These are phyloP conservation scores for Merodon equestris DNA, from an alignment of 2,888 invertebrate genomes.

Conservation along the genomic window DNA sequence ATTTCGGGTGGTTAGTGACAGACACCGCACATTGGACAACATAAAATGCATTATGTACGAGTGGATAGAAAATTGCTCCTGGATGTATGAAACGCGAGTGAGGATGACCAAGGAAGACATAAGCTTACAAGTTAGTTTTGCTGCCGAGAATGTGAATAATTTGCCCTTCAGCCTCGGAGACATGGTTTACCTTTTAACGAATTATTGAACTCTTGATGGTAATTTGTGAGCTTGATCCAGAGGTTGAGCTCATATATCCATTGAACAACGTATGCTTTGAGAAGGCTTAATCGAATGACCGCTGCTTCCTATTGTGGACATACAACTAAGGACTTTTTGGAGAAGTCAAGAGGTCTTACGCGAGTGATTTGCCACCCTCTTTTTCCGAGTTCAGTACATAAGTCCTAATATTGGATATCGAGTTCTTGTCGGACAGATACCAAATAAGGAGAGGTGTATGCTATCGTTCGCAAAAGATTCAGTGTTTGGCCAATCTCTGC, in stretches of 20 bases:
- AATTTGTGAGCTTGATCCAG: conserved; percentile 43
- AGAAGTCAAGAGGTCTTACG: conserved; percentile 7
- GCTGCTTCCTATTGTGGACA: conserved; percentile 37
- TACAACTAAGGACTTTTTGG: conserved; percentile 33
- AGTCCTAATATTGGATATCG: too few species aligned
- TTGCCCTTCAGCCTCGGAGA: background rate
- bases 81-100: conserved; percentile 29
- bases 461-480: too few species aligned
- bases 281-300: conserved; percentile 3
- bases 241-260: conserved; percentile 48
- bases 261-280: conserved; percentile 17
- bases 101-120: conserved; percentile 32
- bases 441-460: too few species aligned
- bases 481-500: too few species aligned
- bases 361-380: too few species aligned
- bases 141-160: background rate
- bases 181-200: conserved; percentile 62
- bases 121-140: background rate
- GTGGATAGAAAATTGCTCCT: conserved; percentile 11
- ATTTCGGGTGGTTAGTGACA: conserved; percentile 42
- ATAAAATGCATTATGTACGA: conserved; percentile 22
- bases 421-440: too few species aligned
- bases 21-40: background rate
- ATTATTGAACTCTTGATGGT: conserved; percentile 49
- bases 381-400: too few species aligned